A percentile compares a stretch with the other conserved stretches of the same genome.
Evolutionary conservation across 2,888 invertebrate genomes (phyloP).

Genomic region (Cataglyphis cursor): DNA sequence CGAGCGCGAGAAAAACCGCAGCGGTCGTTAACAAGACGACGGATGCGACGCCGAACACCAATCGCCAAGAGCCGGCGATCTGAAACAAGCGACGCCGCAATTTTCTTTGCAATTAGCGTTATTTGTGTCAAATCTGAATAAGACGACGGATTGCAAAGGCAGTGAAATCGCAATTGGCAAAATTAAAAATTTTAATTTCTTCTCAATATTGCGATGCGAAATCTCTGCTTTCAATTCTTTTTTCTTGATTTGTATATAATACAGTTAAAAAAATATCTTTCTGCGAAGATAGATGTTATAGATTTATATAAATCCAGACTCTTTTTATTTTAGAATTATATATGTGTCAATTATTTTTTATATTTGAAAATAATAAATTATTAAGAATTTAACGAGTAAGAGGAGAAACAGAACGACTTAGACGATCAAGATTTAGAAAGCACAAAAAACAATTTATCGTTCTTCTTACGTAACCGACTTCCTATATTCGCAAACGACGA

Average conservation of each 20-base stretch:
- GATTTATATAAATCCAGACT: not conserved
- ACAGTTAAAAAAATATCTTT: not conserved
- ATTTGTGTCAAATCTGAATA: not conserved
- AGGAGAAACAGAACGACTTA: not conserved
- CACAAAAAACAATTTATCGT: not conserved
- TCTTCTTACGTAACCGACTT: constrained; percentile 11
- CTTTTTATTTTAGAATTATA: not conserved
- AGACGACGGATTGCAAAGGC: not conserved
- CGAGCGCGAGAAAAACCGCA: constrained; percentile 88
- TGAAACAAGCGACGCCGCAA: constrained; percentile 73
- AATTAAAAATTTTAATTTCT: not conserved
- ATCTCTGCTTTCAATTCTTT: not conserved
- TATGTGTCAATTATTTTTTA: not conserved
- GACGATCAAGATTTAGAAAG: not conserved
- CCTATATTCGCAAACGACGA: not conserved
- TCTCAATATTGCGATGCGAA: not conserved
- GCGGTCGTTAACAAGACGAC: constrained; percentile 88
- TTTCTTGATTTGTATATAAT: not conserved
- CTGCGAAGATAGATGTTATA: too few relatives aligned
- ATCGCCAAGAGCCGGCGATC: constrained; percentile 89
- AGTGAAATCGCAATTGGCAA: not conserved
- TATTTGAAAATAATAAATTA: not conserved
- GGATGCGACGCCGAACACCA: constrained; percentile 89
- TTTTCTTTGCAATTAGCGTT: not conserved
- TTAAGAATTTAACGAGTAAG: not conserved